Evolutionary conservation across 2,888 invertebrate species (phyloP), one percentile per base, ranked within the genome.

Genomic region (Tolmerus cingulatus): DNA sequence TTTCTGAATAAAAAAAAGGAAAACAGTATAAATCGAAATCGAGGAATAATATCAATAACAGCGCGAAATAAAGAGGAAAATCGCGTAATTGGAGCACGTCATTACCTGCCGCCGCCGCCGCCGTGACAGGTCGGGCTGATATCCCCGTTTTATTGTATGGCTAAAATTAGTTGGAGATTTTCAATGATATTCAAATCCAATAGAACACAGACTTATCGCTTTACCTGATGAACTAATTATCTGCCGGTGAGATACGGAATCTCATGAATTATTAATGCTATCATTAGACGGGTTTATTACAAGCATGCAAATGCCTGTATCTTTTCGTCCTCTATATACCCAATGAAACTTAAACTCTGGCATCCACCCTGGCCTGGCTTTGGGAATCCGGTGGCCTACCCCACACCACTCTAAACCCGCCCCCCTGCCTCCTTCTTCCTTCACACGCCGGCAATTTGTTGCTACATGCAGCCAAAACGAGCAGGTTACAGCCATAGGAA

Each of bases 251-350:
- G 34, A 37, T 76, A 76, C 76, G 19, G 34, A 37, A 76, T 76
- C 76, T 76, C 76, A 76, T 76, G 76, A 76, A 76, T 76, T 37
- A 76, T 37, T 76, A 76, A 76, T 34, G 76, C 76, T 37, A 76
- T 76, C 76, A 76, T 76, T 76, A 76, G 76, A 37, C 37, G 34
- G 76, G 76, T 76, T 37, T 76, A 76, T 76, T 76, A 19, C 76
- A 76, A 76, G 37, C 76, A 66, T 66, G 66, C 66, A 66, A 66
- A 66, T 66, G 66, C 66, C 66, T 66, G 66, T 66, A 66, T 66
- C 66, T 66, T 66, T 66, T 27, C 66, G 27, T 27, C 66, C 66
- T 66, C 23, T 66, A 46, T 46, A 66, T 66, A 66, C 27, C 66
- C 66, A 66, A 66, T 66, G 66, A 66, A 66, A 66, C 66, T 66